Conservation (phyloP, 2,797 vertebrate species). For the Lepilemur septentrionalis region DNA sequence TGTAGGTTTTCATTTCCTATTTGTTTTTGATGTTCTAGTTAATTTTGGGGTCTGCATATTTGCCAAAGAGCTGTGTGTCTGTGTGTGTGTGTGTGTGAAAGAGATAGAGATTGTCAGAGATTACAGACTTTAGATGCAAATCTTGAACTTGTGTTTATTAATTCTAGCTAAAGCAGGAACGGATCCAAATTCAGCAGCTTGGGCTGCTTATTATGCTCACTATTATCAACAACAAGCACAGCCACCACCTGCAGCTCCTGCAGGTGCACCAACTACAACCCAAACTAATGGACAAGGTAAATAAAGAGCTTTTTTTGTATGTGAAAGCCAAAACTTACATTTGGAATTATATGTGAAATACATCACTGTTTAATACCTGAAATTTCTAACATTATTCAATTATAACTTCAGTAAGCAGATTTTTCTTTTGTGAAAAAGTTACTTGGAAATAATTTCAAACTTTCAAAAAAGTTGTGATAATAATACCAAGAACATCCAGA, state of each 20-base stretch:
- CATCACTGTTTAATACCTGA: neutral
- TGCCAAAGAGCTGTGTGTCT: neutral
- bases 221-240: conserved; percentile 98
- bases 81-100: neutral
- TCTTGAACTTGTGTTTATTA: conserved; percentile 60
- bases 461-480: conserved; percentile 14
- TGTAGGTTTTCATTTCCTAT: neutral
- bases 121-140: conserved; percentile 13
- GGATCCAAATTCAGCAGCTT: conserved; percentile 98
- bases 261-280: conserved; percentile 92
- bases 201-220: conserved; percentile 99
- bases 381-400: neutral
- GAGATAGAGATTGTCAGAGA: neutral
- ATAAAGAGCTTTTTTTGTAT: conserved; percentile 32
- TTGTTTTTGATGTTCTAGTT: neutral
- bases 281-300: conserved; percentile 98
- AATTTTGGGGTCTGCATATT: neutral
- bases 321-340: neutral
- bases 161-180: conserved; percentile 95
- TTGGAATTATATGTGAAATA: conserved; percentile 12
- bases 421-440: neutral
- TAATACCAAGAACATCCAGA: neutral
- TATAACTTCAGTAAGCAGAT: neutral
- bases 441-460: neutral
- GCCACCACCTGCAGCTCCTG: conserved; percentile 94